Evolutionary conservation across 1,140 invertebrate species (phyloP).

Genomic region (Rhopalosiphum maidis): DNA sequence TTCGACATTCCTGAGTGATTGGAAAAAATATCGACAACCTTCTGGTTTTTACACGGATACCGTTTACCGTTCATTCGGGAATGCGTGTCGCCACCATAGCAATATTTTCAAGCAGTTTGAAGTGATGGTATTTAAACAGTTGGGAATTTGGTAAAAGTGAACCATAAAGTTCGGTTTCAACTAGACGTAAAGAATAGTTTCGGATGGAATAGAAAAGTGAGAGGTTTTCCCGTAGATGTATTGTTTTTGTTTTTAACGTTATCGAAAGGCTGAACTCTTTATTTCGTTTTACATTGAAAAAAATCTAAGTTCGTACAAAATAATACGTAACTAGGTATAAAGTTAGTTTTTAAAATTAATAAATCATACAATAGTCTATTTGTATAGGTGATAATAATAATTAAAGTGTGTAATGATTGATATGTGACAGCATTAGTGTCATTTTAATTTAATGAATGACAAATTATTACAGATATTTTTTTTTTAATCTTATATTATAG

Average conservation of each 20-base stretch:
- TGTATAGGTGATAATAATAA: neutral
- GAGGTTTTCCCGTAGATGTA: neutral
- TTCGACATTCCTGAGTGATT: conserved; percentile 39
- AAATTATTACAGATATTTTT: neutral
- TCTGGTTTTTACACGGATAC: conserved; percentile 36
- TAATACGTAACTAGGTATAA: neutral
- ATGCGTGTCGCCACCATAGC: conserved; percentile 5
- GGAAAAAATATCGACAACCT: conserved; percentile 34
- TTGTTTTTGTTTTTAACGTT: neutral
- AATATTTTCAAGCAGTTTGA: neutral
- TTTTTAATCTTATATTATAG: neutral
- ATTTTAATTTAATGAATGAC: neutral
- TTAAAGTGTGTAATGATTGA: neutral
- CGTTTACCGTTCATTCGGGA: conserved; percentile 42
- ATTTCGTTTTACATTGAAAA: neutral
- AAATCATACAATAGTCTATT: neutral
- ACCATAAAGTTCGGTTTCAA: neutral
- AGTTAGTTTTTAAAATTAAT: neutral
- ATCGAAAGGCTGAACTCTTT: neutral
- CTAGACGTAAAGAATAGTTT: neutral
- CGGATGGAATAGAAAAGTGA: neutral
- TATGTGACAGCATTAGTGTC: neutral
- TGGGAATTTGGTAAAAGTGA: conserved; percentile 32
- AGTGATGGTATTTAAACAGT: neutral
- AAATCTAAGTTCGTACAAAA: too few relatives aligned